These are phyloP conservation scores for Brachypteracias leptosomus DNA, from an alignment of 2,113 vertebrate genomes.

Conservation along the genomic window DNA sequence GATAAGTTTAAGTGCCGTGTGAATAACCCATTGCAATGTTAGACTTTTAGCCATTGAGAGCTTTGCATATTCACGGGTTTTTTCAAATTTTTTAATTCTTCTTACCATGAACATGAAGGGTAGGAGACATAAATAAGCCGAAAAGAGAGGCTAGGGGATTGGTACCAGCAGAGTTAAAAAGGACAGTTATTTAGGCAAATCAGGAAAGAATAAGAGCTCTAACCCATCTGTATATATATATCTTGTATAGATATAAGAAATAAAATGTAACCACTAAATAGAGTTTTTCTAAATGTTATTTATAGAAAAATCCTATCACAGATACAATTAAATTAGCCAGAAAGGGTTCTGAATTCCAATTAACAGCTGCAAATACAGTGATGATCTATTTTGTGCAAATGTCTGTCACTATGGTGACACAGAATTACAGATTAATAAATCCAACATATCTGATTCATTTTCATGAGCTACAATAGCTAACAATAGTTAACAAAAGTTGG, in stretches of 20 bases:
- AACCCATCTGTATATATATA: not conserved
- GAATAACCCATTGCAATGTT: not conserved
- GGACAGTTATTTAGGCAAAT: not conserved
- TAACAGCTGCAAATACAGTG: not conserved
- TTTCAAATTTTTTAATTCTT: not conserved
- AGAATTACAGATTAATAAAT: not conserved
- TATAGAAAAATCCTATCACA: not conserved
- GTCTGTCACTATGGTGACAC: not conserved
- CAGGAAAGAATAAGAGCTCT: not conserved
- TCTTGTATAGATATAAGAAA: not conserved
- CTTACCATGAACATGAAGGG: not conserved
- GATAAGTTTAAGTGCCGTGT: not conserved
- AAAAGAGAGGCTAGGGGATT: not conserved
- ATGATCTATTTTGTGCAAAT: not conserved
- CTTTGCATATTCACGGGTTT: not conserved
- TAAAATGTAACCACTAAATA: not conserved
- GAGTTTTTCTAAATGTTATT: not conserved
- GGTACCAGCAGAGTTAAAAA: not conserved
- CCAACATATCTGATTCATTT: not conserved
- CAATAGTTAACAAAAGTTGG: not conserved
- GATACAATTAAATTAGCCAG: not conserved
- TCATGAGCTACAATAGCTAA: not conserved
- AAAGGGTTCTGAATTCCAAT: not conserved
- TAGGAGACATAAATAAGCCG: not conserved
- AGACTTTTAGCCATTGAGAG: not conserved